A percentile compares a stretch with the other conserved stretches of the same genome.
Evolutionary conservation across 2,113 vertebrate genomes (phyloP).

Genomic region (Lepus americanus): DNA sequence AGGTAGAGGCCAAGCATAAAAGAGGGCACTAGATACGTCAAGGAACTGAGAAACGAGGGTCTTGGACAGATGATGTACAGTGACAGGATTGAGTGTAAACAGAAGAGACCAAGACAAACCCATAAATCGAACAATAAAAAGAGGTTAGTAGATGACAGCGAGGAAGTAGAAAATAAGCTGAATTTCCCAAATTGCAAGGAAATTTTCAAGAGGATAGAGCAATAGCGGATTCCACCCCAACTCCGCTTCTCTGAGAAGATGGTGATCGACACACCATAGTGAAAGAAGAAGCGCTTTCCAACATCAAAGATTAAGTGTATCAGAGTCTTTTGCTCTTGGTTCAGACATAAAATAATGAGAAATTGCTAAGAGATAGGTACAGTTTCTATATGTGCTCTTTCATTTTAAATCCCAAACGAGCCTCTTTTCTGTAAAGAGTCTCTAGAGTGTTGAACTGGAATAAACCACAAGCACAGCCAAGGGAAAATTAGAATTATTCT

Average conservation of each 20-base stretch:
- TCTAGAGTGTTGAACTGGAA: neutral
- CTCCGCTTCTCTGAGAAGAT: neutral
- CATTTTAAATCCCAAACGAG: neutral
- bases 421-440: neutral
- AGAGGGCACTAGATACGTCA: neutral
- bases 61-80: neutral
- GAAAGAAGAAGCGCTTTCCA: neutral
- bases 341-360: neutral
- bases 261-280: neutral
- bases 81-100: neutral
- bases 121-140: neutral
- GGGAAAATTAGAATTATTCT: neutral
- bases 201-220: neutral
- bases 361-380: neutral
- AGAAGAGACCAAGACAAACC: neutral
- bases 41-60: neutral
- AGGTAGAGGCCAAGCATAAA: neutral
- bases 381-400: constrained; percentile 4
- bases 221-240: neutral
- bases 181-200: neutral
- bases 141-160: neutral
- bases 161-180: neutral
- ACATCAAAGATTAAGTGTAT: neutral
- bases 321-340: neutral
- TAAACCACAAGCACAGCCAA: neutral